Percentiles rank a stretch among this genome's conserved stretches.
Conservation (phyloP, 2,113 vertebrate genomes). For the Taxidea taxus region DNA sequence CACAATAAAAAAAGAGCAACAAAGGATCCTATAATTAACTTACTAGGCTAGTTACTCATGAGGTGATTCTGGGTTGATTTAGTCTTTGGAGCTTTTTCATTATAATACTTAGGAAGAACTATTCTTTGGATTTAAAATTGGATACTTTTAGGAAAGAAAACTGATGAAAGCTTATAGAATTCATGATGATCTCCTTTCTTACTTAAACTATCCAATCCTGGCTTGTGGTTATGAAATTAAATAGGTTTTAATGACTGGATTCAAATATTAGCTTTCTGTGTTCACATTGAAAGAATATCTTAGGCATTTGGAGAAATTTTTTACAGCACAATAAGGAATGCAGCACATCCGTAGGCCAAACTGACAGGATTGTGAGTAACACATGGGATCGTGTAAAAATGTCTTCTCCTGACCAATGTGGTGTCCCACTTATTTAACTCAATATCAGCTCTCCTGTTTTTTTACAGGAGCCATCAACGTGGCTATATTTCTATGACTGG, state of each 20-base stretch:
- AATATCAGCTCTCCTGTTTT: background rate
- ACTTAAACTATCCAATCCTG: background rate
- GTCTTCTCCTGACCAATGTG: background rate
- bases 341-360: background rate
- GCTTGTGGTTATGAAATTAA: background rate
- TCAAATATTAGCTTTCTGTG: background rate
- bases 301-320: background rate
- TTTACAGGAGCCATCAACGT: background rate
- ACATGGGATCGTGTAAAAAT: background rate
- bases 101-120: conserved; percentile 20
- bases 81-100: conserved; percentile 23
- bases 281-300: background rate
- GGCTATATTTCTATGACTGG: background rate
- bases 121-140: conserved; percentile 21
- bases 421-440: background rate
- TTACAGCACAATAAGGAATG: background rate
- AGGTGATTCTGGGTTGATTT: conserved; percentile 55
- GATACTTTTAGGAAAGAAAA: conserved; percentile 10
- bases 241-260: background rate
- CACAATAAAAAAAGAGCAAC: conserved; percentile 62
- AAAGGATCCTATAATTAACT: conserved; percentile 73
- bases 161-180: background rate
- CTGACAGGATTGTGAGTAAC: background rate
- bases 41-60: conserved; percentile 66
- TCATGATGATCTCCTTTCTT: background rate